Conservation (phyloP, 2,888 invertebrate genomes). For the Acleris emargana region DNA sequence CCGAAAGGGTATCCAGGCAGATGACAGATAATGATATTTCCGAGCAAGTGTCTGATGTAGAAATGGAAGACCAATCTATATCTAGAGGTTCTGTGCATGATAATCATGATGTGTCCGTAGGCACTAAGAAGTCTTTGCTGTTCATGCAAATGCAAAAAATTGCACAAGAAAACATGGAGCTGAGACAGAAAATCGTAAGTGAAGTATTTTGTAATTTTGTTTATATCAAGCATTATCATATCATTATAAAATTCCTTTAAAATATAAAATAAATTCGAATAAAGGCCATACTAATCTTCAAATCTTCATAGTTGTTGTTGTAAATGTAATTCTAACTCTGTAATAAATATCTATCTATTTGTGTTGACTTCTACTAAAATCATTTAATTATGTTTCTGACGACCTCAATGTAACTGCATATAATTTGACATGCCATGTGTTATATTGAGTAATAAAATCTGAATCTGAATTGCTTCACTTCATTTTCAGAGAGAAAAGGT, state of each 20-base stretch:
- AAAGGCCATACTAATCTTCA: no score
- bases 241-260: neutral
- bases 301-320: no score
- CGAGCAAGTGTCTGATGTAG: conserved; percentile 11
- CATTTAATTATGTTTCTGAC: no score
- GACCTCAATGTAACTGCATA: no score
- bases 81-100: conserved; percentile 5
- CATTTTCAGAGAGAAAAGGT: conserved; percentile 58
- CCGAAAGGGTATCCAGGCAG: conserved; percentile 16
- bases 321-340: no score
- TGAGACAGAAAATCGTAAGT: conserved; percentile 61
- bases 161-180: conserved; percentile 56
- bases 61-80: neutral
- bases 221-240: neutral
- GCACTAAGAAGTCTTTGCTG: conserved; percentile 52
- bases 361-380: no score
- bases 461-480: neutral
- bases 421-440: no score
- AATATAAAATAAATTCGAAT: no score
- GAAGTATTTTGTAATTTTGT: conserved; percentile 12
- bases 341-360: no score
- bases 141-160: conserved; percentile 60
- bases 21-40: conserved; percentile 20
- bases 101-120: conserved; percentile 53
- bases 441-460: no score